Evolutionary conservation across 1,140 invertebrate genomes (phyloP).

Genomic region (Nixonia krombeini): DNA sequence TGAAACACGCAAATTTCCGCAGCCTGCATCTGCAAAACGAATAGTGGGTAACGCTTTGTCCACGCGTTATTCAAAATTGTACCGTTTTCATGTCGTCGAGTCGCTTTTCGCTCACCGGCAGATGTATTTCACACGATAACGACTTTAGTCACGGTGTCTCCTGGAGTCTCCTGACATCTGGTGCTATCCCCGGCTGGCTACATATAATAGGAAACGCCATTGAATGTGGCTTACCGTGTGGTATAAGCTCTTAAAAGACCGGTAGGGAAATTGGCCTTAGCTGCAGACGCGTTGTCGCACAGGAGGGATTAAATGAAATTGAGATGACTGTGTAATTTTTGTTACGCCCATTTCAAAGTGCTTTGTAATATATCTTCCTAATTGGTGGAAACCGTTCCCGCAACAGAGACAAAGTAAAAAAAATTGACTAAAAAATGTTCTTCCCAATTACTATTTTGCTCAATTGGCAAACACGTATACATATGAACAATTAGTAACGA

Average conservation of each 20-base stretch:
- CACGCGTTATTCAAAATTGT: slow-evolving; percentile 9
- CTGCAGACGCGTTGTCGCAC: slow-evolving; percentile 6
- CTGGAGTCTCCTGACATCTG: slow-evolving; percentile 52
- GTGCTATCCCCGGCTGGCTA: slow-evolving; percentile 16
- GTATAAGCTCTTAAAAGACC: slow-evolving; percentile 14
- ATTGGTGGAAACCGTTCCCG: neutral
- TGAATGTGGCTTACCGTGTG: slow-evolving; percentile 8
- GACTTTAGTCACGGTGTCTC: slow-evolving; percentile 60
- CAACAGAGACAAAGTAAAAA: neutral
- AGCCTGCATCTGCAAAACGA: neutral
- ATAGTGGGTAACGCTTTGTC: neutral
- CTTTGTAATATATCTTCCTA: neutral
- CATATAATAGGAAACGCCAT: slow-evolving; percentile 49
- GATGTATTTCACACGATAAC: slow-evolving; percentile 59
- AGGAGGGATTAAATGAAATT: slow-evolving; percentile 53
- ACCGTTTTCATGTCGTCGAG: slow-evolving; percentile 1
- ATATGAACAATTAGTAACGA: too few relatives aligned
- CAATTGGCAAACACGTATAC: too few relatives aligned
- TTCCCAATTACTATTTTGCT: too few relatives aligned
- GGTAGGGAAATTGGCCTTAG: slow-evolving; percentile 45
- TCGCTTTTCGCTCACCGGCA: slow-evolving; percentile 24
- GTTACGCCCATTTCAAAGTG: slow-evolving; percentile 15
- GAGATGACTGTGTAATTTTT: slow-evolving; percentile 59
- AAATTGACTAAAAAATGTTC: too few relatives aligned
- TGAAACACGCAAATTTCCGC: neutral